Base-by-base conservation (phyloP, 2,797 vertebrate species). In the Pogonophryne albipinna region DNA sequence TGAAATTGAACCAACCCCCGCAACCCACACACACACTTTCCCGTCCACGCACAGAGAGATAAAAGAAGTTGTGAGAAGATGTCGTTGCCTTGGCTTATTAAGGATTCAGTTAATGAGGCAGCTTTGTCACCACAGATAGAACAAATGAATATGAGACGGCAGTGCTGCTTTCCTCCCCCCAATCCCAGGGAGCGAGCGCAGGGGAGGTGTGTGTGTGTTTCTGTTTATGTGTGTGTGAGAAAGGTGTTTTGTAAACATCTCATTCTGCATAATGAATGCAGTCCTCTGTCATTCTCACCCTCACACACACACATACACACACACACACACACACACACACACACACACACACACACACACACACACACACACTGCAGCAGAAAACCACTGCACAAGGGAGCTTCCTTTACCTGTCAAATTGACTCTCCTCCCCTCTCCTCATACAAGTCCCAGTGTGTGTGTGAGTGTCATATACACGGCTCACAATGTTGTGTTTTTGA, bases 171-270 rank as follows among this genome's bases (percentile, higher is more conserved):
- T 75, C 74, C 76, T 79, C 13, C 14, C 42, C 42, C 44, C 60
- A 3, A 90, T 79, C 73, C 76, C 76, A 60, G 77, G 61, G 76
- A 78, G 83, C 20, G 52, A 81, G 80, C 15, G 3, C 61, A 80
- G 86, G 81, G 85, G 84, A 83, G 75, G 85, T 80, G 86, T 78
- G 76, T 76, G 79, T 9, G 74, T 38, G 34, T 75, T 64, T 69
- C 62, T 87, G 82, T 87, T 70, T 86, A 17, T 84, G 79, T 80
- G 85, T 71, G 80, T 84, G 83, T 69, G 86, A 86, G 89, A 86
- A 91, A 93, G 92, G 94, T 95, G 93, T 94, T 95, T 95, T 94
- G 94, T 95, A 94, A 95, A 94, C 93, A 94, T 92, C 92, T 92
- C 91, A 92, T 94, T 95, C 87, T 90, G 93, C 91, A 94, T 94